Conservation (phyloP, 2,113 vertebrate genomes). For the Scolopax mira region DNA sequence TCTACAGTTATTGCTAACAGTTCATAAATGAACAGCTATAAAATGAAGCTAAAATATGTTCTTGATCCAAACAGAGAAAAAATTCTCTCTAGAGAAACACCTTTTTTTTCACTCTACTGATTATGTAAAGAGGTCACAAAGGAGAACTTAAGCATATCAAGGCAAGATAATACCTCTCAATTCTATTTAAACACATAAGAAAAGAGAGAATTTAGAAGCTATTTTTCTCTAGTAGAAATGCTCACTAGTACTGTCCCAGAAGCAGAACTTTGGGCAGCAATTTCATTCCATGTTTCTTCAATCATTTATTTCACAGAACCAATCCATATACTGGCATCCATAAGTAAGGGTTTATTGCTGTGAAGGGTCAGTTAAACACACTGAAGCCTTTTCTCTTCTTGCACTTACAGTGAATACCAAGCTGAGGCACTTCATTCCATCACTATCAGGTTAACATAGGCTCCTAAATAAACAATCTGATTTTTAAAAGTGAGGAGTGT, state of each 20-base stretch:
- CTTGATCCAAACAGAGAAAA: background rate
- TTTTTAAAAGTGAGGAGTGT: slow-evolving; percentile 34
- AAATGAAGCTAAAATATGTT: background rate
- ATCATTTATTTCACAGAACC: background rate
- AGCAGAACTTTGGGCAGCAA: background rate
- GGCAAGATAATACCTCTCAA: background rate
- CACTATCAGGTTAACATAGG: background rate
- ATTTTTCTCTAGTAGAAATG: background rate
- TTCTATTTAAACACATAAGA: background rate
- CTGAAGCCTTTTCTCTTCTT: background rate
- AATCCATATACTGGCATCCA: background rate
- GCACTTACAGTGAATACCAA: background rate
- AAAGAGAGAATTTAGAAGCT: background rate
- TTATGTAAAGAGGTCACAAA: background rate
- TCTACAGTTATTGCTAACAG: background rate
- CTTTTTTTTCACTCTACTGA: background rate
- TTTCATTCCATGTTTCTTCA: background rate
- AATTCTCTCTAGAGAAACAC: background rate
- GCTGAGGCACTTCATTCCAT: slow-evolving; percentile 35
- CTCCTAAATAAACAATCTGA: slow-evolving; percentile 53
- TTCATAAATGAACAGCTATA: background rate
- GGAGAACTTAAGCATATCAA: background rate
- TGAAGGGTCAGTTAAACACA: slow-evolving; percentile 18
- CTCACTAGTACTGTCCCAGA: background rate
- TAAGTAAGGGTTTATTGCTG: background rate